phyloP scores from a whole-genome alignment of 2,888 invertebrate species.

The Drosophila kanekoi region DNA sequence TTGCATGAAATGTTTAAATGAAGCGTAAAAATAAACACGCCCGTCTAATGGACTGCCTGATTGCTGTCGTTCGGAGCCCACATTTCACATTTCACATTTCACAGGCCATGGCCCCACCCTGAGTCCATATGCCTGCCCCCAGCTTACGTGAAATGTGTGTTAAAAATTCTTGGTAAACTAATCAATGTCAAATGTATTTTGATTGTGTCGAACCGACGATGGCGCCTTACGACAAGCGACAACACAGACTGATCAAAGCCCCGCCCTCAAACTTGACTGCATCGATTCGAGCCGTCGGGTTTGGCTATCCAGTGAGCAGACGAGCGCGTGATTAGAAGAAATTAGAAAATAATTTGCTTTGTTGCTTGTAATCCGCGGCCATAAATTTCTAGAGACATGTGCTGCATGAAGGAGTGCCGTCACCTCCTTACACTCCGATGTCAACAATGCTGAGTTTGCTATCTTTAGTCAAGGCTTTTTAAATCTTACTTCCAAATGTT shows the following conservation, averaged over 20 bases:
- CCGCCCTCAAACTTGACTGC: constrained; percentile 14
- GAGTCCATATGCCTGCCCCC: background rate
- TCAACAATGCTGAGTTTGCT: constrained; percentile 13
- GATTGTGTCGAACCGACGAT: constrained; percentile 58
- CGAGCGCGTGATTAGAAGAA: constrained; percentile 66
- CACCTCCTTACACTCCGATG: constrained; percentile 11
- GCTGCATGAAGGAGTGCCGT: constrained; percentile 26
- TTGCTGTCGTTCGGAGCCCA: constrained; percentile 41
- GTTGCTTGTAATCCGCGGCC: constrained; percentile 55
- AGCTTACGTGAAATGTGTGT: constrained; percentile 53
- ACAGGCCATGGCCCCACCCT: background rate
- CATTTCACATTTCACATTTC: constrained; percentile 16
- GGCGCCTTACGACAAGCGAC: constrained; percentile 38
- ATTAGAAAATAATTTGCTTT: constrained; percentile 71
- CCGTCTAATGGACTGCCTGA: constrained; percentile 76
- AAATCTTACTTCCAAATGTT: background rate
- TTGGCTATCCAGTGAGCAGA: constrained; percentile 9
- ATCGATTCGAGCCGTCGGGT: constrained; percentile 15
- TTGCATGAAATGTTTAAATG: constrained; percentile 78
- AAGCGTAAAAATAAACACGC: constrained; percentile 72
- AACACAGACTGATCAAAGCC: constrained; percentile 49
- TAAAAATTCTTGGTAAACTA: constrained; percentile 78
- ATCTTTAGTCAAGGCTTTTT: constrained; percentile 8
- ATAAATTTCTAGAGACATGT: constrained; percentile 59
- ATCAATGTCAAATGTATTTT: constrained; percentile 76